Percentiles rank a stretch among this genome's conserved stretches.
Evolutionary conservation across 1,140 invertebrate genomes (phyloP).

Genomic region (Camponotus floridanus): DNA sequence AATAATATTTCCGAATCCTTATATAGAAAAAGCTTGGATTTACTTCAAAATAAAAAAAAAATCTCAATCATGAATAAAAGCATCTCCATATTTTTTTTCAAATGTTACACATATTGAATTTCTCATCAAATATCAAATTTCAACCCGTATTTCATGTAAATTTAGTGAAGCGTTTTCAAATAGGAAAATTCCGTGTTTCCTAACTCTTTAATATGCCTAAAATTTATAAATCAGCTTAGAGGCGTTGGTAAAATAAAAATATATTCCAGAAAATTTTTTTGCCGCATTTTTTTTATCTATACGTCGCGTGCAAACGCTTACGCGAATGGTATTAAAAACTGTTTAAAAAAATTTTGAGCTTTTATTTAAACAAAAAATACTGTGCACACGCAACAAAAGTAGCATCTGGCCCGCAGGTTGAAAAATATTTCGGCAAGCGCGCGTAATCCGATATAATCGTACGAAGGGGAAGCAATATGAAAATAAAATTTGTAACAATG

Average conservation of each 20-base stretch:
- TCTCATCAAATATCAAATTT: slow-evolving; percentile 15
- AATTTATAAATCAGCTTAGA: background rate
- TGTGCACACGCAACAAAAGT: background rate
- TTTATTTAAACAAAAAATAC: background rate
- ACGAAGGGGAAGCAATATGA: background rate
- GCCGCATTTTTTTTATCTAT: background rate
- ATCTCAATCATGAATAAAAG: background rate
- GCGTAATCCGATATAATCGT: background rate
- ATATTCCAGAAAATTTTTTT: background rate
- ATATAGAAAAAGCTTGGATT: background rate
- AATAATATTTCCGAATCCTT: background rate
- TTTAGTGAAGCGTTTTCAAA: background rate
- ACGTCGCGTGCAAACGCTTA: background rate
- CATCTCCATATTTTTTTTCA: background rate
- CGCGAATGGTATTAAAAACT: background rate
- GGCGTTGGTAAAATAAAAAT: background rate
- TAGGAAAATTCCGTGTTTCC: background rate
- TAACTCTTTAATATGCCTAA: slow-evolving; percentile 1
- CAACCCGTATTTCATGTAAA: background rate
- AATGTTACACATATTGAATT: background rate
- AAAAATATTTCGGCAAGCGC: background rate
- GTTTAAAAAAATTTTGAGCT: background rate
- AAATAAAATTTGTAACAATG: slow-evolving; percentile 28
- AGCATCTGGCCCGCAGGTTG: background rate
- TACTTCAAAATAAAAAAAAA: background rate